Conservation (phyloP, 1,140 invertebrate genomes). For the Hypsibius dujardini region DNA sequence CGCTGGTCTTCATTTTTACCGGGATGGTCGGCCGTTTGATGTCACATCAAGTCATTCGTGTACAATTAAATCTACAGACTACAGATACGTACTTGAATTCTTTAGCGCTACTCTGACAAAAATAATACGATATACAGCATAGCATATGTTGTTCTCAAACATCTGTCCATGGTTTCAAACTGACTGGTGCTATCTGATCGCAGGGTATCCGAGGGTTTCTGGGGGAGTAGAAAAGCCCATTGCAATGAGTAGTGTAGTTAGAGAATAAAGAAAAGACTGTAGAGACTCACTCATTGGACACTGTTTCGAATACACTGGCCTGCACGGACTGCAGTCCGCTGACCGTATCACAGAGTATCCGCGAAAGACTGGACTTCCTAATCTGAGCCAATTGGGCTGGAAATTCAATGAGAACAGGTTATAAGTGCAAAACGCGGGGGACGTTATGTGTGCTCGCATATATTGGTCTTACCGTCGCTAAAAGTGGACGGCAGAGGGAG, state of each 20-base stretch:
- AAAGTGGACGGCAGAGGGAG: neutral
- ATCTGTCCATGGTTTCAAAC: neutral
- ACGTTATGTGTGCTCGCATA: neutral
- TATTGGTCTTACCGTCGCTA: constrained; percentile 10
- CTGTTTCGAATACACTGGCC: neutral
- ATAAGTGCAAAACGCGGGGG: neutral
- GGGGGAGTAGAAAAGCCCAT: too few species aligned
- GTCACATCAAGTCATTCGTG: too few species aligned
- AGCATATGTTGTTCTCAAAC: too few species aligned
- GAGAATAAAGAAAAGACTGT: too few species aligned
- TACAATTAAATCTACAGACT: too few species aligned
- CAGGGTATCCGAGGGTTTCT: neutral
- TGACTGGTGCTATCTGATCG: neutral
- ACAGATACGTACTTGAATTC: too few species aligned
- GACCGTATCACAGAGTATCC: neutral
- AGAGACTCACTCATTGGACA: constrained; percentile 3
- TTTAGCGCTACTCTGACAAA: too few species aligned
- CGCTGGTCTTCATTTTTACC: too few species aligned
- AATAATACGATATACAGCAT: too few species aligned
- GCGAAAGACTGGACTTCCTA: neutral
- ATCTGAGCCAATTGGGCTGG: constrained; percentile 10
- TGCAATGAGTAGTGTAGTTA: too few species aligned
- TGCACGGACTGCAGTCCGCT: neutral
- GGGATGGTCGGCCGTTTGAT: too few species aligned
- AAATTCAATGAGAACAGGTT: neutral